Conservation (phyloP, 2,888 invertebrate genomes). For the Cataglyphis livida region DNA sequence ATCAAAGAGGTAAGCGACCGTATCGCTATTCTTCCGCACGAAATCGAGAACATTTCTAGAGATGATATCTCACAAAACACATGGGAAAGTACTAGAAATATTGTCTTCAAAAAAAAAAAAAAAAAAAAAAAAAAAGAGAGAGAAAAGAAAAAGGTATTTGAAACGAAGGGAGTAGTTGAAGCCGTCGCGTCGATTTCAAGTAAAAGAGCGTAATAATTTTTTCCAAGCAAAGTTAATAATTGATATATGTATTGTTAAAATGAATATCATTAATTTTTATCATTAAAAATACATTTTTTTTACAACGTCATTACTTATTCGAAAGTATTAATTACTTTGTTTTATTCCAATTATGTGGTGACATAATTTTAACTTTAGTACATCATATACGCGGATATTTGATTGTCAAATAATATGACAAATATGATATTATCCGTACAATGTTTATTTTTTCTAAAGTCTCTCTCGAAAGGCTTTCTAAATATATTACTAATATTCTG, state of each 20-base stretch:
- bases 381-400: neutral
- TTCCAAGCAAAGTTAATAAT: neutral
- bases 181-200: neutral
- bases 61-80: neutral
- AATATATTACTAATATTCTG: no score
- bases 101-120: no score
- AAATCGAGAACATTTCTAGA: conserved; percentile 26
- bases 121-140: neutral
- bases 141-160: neutral
- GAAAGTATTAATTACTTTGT: neutral
- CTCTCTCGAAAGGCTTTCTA: neutral
- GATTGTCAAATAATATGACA: neutral
- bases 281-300: neutral
- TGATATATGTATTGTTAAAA: neutral
- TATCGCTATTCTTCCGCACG: conserved; percentile 16
- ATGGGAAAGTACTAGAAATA: neutral
- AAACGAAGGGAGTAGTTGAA: neutral
- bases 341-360: neutral
- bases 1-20: conserved; percentile 87
- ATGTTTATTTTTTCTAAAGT: neutral
- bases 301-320: neutral
- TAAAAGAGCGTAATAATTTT: neutral
- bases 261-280: neutral
- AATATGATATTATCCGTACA: neutral
- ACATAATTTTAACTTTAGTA: neutral